Evolutionary conservation across 2,888 invertebrate species (phyloP).

Genomic region (Idaea biselata): DNA sequence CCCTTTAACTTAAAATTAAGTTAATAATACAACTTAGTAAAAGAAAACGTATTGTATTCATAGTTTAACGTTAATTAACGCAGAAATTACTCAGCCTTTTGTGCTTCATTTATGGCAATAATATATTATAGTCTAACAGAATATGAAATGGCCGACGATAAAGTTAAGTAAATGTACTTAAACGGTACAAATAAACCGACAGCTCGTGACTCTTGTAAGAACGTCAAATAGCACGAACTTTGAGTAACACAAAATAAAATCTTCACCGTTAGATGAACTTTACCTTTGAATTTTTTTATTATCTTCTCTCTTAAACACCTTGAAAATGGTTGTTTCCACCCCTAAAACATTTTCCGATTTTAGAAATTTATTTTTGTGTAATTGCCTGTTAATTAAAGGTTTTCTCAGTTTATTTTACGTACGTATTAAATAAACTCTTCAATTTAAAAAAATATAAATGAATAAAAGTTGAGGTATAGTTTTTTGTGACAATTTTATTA

Average conservation of each 20-base stretch:
- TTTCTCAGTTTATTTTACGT: too few species aligned
- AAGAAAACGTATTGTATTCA: not conserved
- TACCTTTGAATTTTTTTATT: too few species aligned
- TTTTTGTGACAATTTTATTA: too few species aligned
- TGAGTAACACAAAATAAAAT: not conserved
- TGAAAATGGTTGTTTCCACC: too few species aligned
- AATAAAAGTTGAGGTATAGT: too few species aligned
- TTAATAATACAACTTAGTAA: not conserved
- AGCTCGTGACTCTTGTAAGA: not conserved
- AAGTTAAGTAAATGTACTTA: not conserved
- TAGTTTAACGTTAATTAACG: not conserved
- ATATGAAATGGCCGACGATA: not conserved
- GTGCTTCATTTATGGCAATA: not conserved
- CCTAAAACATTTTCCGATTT: too few species aligned
- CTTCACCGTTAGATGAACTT: too few species aligned
- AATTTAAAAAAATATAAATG: too few species aligned
- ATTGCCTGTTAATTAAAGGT: too few species aligned
- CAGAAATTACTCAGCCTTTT: not conserved
- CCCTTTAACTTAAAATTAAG: not conserved
- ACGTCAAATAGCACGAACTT: not conserved
- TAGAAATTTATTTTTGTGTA: too few species aligned
- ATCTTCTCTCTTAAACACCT: too few species aligned
- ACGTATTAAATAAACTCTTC: too few species aligned
- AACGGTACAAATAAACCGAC: not conserved
- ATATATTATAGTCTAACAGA: not conserved